Evolutionary conservation across 2,113 vertebrate genomes (phyloP).

Genomic region (Panthera leo): DNA sequence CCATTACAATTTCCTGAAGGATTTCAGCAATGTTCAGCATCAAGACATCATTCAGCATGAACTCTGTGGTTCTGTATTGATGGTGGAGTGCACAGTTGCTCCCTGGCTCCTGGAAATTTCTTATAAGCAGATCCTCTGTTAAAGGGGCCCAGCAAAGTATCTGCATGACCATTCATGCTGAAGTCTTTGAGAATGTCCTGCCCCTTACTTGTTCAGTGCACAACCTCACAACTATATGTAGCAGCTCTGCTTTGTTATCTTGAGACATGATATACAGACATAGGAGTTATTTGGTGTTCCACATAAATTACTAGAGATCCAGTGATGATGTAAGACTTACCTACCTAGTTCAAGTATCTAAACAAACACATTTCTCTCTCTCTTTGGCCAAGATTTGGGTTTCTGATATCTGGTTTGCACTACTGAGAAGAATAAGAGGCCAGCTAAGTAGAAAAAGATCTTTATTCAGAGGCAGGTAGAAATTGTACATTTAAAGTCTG

Average conservation of each 20-base stretch:
- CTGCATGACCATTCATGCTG: not conserved
- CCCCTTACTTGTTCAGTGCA: not conserved
- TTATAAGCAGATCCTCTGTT: not conserved
- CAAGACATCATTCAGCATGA: not conserved
- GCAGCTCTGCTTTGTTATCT: not conserved
- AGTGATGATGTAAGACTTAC: not conserved
- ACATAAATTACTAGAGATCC: not conserved
- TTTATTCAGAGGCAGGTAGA: not conserved
- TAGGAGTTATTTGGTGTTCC: not conserved
- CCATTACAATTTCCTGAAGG: not conserved
- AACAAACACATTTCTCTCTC: not conserved
- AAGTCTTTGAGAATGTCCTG: not conserved
- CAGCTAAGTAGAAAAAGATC: not conserved
- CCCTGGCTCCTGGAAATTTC: not conserved
- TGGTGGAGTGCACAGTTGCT: not conserved
- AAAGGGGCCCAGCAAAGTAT: not conserved
- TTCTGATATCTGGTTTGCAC: conserved; percentile 4
- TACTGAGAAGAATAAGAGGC: not conserved
- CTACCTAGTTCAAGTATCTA: not conserved
- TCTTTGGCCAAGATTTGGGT: not conserved
- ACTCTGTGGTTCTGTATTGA: not conserved
- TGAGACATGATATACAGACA: not conserved
- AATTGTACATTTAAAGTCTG: not conserved
- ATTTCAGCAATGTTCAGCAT: not conserved
- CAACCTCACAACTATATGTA: not conserved